Conservation (phyloP, 1,140 invertebrate species). For the Orius insidiosus region DNA sequence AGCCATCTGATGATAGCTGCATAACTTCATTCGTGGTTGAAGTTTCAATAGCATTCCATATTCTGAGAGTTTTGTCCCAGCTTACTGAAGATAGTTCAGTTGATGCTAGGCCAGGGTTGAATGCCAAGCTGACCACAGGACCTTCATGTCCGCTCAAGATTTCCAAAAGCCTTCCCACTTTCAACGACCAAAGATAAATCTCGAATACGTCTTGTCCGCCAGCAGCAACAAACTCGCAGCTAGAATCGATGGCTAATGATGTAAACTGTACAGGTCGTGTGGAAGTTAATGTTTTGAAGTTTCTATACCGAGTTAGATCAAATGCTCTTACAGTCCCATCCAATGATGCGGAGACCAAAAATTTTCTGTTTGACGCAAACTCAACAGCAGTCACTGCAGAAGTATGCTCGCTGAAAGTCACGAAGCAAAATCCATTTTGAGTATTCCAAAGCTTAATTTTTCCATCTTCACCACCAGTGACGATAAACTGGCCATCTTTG, state of each 20-base stretch:
- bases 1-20: constrained; percentile 59
- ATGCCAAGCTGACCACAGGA: constrained; percentile 66
- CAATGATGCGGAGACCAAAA: constrained; percentile 73
- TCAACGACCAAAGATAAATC: constrained; percentile 88
- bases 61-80: constrained; percentile 82
- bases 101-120: constrained; percentile 53
- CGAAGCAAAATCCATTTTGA: constrained; percentile 76
- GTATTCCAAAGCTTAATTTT: constrained; percentile 95
- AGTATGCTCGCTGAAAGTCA: constrained; percentile 84
- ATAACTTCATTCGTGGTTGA: constrained; percentile 70
- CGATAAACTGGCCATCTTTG: constrained; percentile 74
- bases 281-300: constrained; percentile 89
- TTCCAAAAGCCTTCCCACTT: constrained; percentile 77
- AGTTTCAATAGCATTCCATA: constrained; percentile 82
- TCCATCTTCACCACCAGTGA: constrained; percentile 85
- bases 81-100: constrained; percentile 69
- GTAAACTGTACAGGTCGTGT: constrained; percentile 80
- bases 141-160: constrained; percentile 83
- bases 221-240: constrained; percentile 81
- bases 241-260: constrained; percentile 74
- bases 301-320: constrained; percentile 86
- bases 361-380: constrained; percentile 83
- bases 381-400: constrained; percentile 59
- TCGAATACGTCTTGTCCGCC: constrained; percentile 88
- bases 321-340: constrained; percentile 93